Conservation (phyloP, 92 coral and sea anemone species). For the Paramuricea clavata region DNA sequence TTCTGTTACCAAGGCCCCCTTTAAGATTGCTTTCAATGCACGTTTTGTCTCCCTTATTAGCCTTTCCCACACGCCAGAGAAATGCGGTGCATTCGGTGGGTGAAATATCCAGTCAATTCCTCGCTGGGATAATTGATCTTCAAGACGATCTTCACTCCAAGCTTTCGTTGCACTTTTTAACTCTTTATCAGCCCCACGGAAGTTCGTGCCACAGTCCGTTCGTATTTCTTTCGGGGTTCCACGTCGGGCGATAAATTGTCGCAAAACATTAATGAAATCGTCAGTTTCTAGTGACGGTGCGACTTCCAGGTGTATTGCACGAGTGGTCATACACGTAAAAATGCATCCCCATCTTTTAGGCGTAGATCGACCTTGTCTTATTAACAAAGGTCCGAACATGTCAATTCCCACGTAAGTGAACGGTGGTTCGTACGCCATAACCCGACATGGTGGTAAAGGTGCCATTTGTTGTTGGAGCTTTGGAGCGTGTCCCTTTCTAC, state of each 20-base stretch:
- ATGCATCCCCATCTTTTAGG: constrained; percentile 1
- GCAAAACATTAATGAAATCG: constrained; percentile 7
- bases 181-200: constrained; percentile 20
- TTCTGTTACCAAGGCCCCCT: constrained; percentile 52
- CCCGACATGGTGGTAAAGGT: constrained; percentile 57
- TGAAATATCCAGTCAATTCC: constrained; percentile 61
- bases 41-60: constrained; percentile 60
- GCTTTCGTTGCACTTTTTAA: neutral
- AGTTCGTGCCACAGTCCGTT: constrained; percentile 26
- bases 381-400: constrained; percentile 42
- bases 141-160: constrained; percentile 29
- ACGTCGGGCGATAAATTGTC: neutral
- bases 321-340: constrained; percentile 9
- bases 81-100: constrained; percentile 67
- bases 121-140: constrained; percentile 47
- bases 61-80: constrained; percentile 77
- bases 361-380: constrained; percentile 46
- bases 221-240: constrained; percentile 10
- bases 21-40: neutral
- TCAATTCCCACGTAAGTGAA: constrained; percentile 66
- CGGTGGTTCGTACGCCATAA: constrained; percentile 61
- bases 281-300: constrained; percentile 20
- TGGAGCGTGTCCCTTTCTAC: constrained; percentile 61
- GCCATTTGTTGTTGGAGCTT: constrained; percentile 66
- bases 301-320: constrained; percentile 31